These are phyloP conservation scores for Coccyzus lansbergi DNA, from an alignment of 2,797 vertebrate genomes.

Conservation along the genomic window DNA sequence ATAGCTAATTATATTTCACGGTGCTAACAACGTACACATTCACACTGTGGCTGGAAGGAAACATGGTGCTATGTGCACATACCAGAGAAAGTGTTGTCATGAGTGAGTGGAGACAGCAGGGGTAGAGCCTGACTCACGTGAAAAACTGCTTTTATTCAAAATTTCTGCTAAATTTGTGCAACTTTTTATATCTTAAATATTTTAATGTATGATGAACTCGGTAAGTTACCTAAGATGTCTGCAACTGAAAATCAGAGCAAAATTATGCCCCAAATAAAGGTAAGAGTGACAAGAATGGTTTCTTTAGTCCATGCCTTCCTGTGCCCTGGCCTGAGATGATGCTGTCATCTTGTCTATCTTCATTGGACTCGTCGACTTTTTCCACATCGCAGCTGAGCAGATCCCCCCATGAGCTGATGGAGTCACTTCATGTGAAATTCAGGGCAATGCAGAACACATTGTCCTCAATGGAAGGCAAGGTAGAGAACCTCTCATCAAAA, in stretches of 20 bases:
- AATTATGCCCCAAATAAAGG: constrained; percentile 65
- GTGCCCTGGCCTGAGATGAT: constrained; percentile 76
- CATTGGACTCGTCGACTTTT: constrained; percentile 74
- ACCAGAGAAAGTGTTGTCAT: constrained; percentile 44
- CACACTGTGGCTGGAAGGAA: constrained; percentile 44
- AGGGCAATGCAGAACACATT: constrained; percentile 80
- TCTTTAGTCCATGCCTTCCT: constrained; percentile 74
- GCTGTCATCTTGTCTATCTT: constrained; percentile 74
- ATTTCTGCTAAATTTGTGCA: constrained; percentile 11
- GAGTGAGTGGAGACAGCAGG: constrained; percentile 17
- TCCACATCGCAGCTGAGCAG: constrained; percentile 78
- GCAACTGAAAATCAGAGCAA: constrained; percentile 66
- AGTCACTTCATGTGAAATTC: constrained; percentile 80
- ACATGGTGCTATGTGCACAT: constrained; percentile 19
- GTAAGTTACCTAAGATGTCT: constrained; percentile 60
- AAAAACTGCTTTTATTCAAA: constrained; percentile 44
- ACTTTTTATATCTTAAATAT: constrained; percentile 19
- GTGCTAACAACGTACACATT: constrained; percentile 5
- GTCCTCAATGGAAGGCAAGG: constrained; percentile 83
- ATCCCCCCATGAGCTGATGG: constrained; percentile 77
- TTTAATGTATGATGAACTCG: constrained; percentile 39
- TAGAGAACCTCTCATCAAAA: constrained; percentile 82
- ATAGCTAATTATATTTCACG: background rate
- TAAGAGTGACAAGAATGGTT: constrained; percentile 69
- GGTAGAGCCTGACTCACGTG: constrained; percentile 20